Percentiles rank a stretch among this genome's conserved stretches.
Evolutionary conservation across 2,797 vertebrate genomes (phyloP).

Genomic region (Hypotaenidia philippensis): DNA sequence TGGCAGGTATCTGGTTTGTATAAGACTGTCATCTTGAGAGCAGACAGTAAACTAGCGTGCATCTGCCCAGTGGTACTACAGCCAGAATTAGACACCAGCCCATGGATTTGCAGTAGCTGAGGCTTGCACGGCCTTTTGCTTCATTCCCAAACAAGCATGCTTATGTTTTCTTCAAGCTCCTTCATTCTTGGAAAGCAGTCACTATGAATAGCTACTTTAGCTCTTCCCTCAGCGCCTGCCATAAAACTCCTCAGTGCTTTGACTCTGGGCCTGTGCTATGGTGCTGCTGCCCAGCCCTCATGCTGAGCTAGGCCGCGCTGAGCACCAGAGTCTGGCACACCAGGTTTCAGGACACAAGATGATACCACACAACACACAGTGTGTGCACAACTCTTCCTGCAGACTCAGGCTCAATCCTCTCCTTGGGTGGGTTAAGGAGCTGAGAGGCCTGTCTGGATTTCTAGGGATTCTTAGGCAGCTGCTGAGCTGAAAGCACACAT

Average conservation of each 20-base stretch:
- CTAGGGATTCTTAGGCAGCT: background rate
- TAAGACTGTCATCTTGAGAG: background rate
- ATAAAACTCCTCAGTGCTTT: background rate
- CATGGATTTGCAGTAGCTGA: constrained; percentile 11
- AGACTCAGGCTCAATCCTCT: background rate
- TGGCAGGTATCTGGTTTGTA: constrained; percentile 63
- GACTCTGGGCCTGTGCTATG: background rate
- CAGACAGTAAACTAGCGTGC: background rate
- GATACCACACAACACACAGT: background rate
- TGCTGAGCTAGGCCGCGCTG: background rate
- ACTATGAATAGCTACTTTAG: constrained; percentile 8
- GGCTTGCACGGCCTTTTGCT: background rate
- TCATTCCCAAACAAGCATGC: constrained; percentile 6
- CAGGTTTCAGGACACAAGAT: background rate
- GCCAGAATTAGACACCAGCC: constrained; percentile 11
- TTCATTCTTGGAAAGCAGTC: constrained; percentile 55
- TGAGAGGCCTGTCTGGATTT: background rate
- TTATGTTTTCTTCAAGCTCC: constrained; percentile 33
- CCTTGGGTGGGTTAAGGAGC: background rate
- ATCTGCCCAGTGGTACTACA: background rate
- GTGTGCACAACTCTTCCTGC: background rate
- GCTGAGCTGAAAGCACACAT: background rate
- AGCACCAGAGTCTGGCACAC: background rate
- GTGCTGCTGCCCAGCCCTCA: background rate
- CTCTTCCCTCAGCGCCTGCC: background rate